phyloP scores from a whole-genome alignment of 2,888 invertebrate genomes.

The Dorcus hopei region DNA sequence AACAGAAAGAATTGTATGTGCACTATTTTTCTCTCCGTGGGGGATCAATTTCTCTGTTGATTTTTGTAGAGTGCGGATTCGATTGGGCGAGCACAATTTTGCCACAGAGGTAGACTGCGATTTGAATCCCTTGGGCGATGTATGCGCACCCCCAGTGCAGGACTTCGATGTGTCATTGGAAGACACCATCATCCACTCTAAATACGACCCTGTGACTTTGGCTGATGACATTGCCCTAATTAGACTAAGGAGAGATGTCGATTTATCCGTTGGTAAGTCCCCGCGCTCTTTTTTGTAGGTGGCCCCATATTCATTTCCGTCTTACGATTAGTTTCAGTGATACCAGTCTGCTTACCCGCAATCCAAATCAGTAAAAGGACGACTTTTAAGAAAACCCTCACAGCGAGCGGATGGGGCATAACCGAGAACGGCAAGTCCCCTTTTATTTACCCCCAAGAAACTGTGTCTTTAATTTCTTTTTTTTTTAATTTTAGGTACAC shows the following conservation, averaged over 20 bases:
- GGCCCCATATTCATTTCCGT: neutral
- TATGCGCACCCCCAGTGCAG: no score
- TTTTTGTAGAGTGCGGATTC: constrained; percentile 52
- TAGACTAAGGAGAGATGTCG: constrained; percentile 45
- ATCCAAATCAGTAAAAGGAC: neutral
- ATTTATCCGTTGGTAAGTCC: constrained; percentile 41
- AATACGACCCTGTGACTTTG: constrained; percentile 50
- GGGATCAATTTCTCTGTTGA: no score
- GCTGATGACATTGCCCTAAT: constrained; percentile 60
- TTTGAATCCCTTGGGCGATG: constrained; percentile 30
- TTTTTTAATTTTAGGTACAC: constrained; percentile 1
- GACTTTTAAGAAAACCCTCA: neutral
- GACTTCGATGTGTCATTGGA: constrained; percentile 39
- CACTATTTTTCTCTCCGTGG: no score
- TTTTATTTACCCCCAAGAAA: neutral
- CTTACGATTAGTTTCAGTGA: constrained; percentile 25
- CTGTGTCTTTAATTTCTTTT: neutral
- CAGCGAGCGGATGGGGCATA: constrained; percentile 61
- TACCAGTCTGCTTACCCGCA: constrained; percentile 51
- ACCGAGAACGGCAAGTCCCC: constrained; percentile 6
- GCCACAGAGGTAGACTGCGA: constrained; percentile 45
- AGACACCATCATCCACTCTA: constrained; percentile 51
- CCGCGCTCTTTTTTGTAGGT: neutral
- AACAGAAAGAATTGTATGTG: neutral
- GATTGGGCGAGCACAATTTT: constrained; percentile 61